Evolutionary conservation across 2,888 invertebrate species (phyloP), one percentile per base, ranked within the genome.

Genomic region (Ceramica pisi): DNA sequence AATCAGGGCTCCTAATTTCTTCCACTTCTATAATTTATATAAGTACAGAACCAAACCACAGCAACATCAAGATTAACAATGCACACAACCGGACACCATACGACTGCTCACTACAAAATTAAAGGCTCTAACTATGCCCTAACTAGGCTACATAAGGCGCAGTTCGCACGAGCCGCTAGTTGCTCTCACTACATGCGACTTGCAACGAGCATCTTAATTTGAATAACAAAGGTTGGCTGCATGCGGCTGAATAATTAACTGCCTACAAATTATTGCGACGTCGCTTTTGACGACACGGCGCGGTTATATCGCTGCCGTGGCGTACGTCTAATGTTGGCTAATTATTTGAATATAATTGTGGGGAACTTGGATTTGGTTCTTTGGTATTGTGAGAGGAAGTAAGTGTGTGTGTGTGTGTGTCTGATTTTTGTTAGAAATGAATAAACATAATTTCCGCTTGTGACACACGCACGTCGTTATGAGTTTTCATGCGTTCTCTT

Each of bases 141-240:
- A 83, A 85, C 83, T 83, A 78, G 66, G 70, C 80, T 71, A 81
- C 72, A 81, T 84, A 80, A 74, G 75, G 81, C 67, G 51, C 41
- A 73, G 77, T 73, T 64, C 72, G 31, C 67, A 72, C 77, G 75
- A 61, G 23, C 80, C 80, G 77, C 74, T 12, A 53, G 26, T 26
- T 26, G 55, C 57, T 38, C 14, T 77, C 80, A 72, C 75, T 70
- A 76, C 70, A 75, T 71, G 77, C 66, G 77, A 79, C 86, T 79
- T 79, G 85, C 83, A 83, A 82, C 79, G 82, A 85, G 85, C 85
- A 78, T 84, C 86, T 86, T 89, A 85, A 93, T 93, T 93, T 92
- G 92, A 93, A 93, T 93, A 90, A 92, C 93, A 93, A 93, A 93
- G 93, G 91, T 89, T 89, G 85, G 85, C 86, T 87, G 89, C 93